Evolutionary conservation across 2,888 invertebrate genomes (phyloP), one percentile per base, ranked within the genome.

Genomic region (Lucinisca nassula): DNA sequence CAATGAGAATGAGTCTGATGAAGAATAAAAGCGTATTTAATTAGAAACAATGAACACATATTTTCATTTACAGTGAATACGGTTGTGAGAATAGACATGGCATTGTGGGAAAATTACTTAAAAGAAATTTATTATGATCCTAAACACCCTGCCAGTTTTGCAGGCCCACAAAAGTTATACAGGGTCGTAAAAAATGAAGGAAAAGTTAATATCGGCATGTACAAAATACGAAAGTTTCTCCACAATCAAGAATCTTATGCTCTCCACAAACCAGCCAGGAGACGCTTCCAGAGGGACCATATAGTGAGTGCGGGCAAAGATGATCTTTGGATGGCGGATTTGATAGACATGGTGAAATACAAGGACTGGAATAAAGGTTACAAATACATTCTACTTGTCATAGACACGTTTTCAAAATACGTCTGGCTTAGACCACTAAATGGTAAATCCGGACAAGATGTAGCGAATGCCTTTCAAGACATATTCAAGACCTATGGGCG

Each of bases 361-460:
- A 24, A 45, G 1, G 61, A 82, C 14, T 58, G 76, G 32, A 80
- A 82, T 35, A 27, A 85, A 14, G 83, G 51, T 10, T 70, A 72
- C 30, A 38, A 38, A 37, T 82, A 77, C 40, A 55, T 85, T 38
- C 35, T 86, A 10, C 72, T 87, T 21, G 82, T 85, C 0, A 82
- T 89, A n/a, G 84, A 89, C 76, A 77, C 84, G 6, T 87, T 90
- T 49, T 82, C 82, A 14, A 88, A 89, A 67, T 84, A 82, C 30
- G 30, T 88, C 14, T 88, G 85, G 82, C 21, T 90, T 24, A 70
- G 82, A 72, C 51, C 61, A 17, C 72, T 87, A 32, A 82, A 80
- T 30, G 49, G 82, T 10, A 89, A 89, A 61, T 84, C 70, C 58
- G 82, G 87, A 1, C n/a, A 38, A 37, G 76, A 74, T 2, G 81